Percentiles rank a stretch among this genome's conserved stretches.
Conservation (phyloP, 2,113 vertebrate genomes). For the Mesocricetus auratus region DNA sequence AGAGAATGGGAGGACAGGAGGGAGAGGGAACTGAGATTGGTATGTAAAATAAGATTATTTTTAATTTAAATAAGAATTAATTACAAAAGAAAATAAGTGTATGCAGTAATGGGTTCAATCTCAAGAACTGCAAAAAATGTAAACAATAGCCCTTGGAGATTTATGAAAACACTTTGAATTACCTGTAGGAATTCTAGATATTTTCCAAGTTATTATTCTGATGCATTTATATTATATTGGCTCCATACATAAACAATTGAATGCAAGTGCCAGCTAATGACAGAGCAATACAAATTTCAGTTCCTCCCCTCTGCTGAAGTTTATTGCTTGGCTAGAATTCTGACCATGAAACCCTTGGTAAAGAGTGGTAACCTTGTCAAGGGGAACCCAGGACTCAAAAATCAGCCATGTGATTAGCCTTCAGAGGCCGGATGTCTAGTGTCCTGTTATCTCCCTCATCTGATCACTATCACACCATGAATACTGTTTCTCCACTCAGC, state of each 20-base stretch:
- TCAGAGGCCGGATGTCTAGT: constrained; percentile 83
- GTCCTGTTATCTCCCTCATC: constrained; percentile 82
- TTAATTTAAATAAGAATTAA: no score
- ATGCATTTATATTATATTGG: neutral
- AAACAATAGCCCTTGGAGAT: neutral
- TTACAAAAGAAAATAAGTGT: neutral
- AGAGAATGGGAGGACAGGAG: no score
- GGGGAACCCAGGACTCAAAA: constrained; percentile 83
- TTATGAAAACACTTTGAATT: constrained; percentile 26
- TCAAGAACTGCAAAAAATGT: neutral
- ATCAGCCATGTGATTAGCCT: constrained; percentile 85
- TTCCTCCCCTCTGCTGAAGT: constrained; percentile 62
- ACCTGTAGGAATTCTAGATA: constrained; percentile 36
- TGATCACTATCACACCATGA: constrained; percentile 85
- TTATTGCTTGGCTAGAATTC: constrained; percentile 74
- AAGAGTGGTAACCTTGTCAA: constrained; percentile 87
- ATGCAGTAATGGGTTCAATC: neutral
- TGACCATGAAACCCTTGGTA: constrained; percentile 82
- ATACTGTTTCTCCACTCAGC: constrained; percentile 78
- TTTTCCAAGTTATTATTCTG: constrained; percentile 45
- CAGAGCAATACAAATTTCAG: constrained; percentile 25
- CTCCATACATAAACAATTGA: constrained; percentile 10
- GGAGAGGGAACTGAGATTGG: no score
- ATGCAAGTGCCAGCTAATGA: constrained; percentile 31
- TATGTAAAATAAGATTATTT: no score